Evolutionary conservation across 2,888 invertebrate species (phyloP), one percentile per base, ranked within the genome.

Genomic region (Dicycla oo): DNA sequence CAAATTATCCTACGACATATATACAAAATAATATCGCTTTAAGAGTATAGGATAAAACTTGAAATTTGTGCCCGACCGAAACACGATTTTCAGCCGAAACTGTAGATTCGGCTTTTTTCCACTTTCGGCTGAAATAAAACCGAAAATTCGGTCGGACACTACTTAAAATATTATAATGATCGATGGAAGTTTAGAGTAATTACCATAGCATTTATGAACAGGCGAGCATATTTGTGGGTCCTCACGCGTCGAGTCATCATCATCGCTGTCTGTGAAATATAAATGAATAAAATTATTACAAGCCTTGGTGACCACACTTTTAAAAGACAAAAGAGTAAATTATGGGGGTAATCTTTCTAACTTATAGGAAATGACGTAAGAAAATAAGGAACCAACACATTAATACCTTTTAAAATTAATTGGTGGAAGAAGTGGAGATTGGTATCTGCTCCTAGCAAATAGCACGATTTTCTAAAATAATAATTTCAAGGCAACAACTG

Each of bases 161-260:
- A 30, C 30, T 5, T 20, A 15, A 61, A 45, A 26, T 45, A 20
- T 20, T 26, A 20, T 45, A 26, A 30, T 15, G 15, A 45, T n/a
- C 5, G 15, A n/a, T 47, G 13, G n/a, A 10, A 10, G 11, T 53
- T 34, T 26, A n/a, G 20, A 56, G 2, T 51, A 86, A 75, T 92
- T 91, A 96, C 96, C 88, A 78, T 89, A 92, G 79, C 96, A 96
- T 80, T 90, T 89, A 82, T 96, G 96, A 82, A 93, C 89, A 0
- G 96, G 96, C 1, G 96, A 96, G 83, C 95, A 96, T 11, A 85
- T 86, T 57, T 86, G 84, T 18, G 78, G 61, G 11, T 84, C 91
- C 80, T 47, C 88, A 54, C 57, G 73, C 69, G 47, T 90, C 81
- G 69, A 69, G 20, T 92, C 95, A 51, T 94, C 94, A 23, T 74